Evolutionary conservation across 2,888 invertebrate genomes (phyloP).

Genomic region (Cynaeus angustus): DNA sequence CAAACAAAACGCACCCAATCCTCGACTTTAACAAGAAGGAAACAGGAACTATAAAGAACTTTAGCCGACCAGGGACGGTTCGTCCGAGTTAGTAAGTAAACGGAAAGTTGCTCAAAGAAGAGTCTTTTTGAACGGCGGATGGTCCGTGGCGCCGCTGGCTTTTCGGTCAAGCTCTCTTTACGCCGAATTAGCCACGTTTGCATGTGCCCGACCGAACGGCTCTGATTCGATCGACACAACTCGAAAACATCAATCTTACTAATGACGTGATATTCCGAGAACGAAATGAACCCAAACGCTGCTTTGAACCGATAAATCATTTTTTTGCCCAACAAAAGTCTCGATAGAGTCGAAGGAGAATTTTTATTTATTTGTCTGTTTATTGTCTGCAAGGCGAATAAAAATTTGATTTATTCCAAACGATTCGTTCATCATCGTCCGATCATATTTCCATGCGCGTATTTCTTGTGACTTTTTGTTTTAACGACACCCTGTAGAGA

Average conservation of each 20-base stretch:
- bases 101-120: background rate
- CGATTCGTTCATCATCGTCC: constrained; percentile 11
- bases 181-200: constrained; percentile 31
- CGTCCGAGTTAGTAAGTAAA: constrained; percentile 1
- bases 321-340: constrained; percentile 9
- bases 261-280: constrained; percentile 27
- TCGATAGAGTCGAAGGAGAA: constrained; percentile 6
- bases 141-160: background rate
- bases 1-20: constrained; percentile 53
- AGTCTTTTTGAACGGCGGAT: too few relatives aligned
- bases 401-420: constrained; percentile 35
- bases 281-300: constrained; percentile 19
- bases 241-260: constrained; percentile 40
- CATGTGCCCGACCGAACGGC: constrained; percentile 19
- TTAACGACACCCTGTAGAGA: constrained; percentile 7
- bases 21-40: constrained; percentile 49
- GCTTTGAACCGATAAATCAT: constrained; percentile 30
- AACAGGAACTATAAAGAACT: constrained; percentile 41
- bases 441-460: background rate
- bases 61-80: constrained; percentile 34
- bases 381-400: constrained; percentile 20
- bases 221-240: constrained; percentile 20
- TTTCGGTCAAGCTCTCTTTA: constrained; percentile 13
- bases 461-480: background rate
- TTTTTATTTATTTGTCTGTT: constrained; percentile 40